Conservation (phyloP, 1,140 invertebrate species). For the Cepaea nemoralis region DNA sequence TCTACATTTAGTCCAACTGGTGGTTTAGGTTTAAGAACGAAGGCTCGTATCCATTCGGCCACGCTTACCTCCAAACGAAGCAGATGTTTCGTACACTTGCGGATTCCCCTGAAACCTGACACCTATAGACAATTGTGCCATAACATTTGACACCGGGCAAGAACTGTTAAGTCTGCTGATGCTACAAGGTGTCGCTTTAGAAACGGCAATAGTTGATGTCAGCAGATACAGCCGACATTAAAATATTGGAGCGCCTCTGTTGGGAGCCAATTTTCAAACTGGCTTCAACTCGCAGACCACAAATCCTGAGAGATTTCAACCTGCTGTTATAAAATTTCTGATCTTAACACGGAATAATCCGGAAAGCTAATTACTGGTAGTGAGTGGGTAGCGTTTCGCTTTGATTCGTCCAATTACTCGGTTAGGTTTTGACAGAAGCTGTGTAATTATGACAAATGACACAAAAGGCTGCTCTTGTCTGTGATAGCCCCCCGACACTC, state of each 20-base stretch:
- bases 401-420: background rate
- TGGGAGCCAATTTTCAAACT: constrained; percentile 9
- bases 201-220: background rate
- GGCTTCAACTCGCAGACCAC: background rate
- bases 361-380: background rate
- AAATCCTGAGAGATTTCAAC: background rate
- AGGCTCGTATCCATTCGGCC: no score
- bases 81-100: no score
- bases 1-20: no score
- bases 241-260: background rate
- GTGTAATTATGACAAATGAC: constrained; percentile 13
- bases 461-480: background rate
- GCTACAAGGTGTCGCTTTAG: background rate
- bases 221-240: background rate
- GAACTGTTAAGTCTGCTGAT: background rate
- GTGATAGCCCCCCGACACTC: background rate
- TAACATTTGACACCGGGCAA: no score
- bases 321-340: background rate
- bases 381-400: constrained; percentile 1
- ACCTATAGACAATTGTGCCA: no score
- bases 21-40: no score
- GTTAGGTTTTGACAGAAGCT: constrained; percentile 1
- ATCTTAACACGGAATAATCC: background rate
- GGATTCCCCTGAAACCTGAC: no score
- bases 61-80: no score